phyloP scores from a whole-genome alignment of 1,140 invertebrate species.

The Drosophila fuyamai region DNA sequence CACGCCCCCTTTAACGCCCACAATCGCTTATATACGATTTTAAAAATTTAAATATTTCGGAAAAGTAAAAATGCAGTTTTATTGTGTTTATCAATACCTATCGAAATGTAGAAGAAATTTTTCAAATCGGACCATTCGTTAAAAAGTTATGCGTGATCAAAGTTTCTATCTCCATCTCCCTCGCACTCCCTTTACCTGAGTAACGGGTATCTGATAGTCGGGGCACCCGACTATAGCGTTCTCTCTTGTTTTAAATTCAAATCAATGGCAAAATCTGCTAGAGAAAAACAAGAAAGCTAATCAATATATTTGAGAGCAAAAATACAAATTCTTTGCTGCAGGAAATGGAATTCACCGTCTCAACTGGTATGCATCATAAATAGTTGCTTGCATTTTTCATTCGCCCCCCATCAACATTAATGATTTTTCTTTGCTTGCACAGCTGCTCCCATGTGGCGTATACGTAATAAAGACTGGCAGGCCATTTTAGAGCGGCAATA shows the following conservation, averaged over 20 bases:
- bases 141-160: no score
- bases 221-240: no score
- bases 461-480: conserved; percentile 35
- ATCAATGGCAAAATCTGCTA: conserved; percentile 47
- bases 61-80: no score
- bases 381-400: conserved; percentile 23
- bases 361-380: conserved; percentile 18
- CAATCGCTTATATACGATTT: no score
- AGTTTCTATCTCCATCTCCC: no score
- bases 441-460: conserved; percentile 34
- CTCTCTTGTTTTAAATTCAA: conserved; percentile 81
- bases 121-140: no score
- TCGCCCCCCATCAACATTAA: conserved; percentile 3
- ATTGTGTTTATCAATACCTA: no score
- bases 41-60: no score
- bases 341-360: conserved; percentile 4
- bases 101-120: no score
- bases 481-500: conserved; percentile 7
- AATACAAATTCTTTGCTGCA: neutral
- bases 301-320: conserved; percentile 39
- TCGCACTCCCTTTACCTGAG: no score
- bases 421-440: conserved; percentile 9
- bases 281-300: conserved; percentile 14
- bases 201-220: no score
- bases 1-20: no score